Base-by-base conservation (phyloP, 2,797 vertebrate species). In the Lerista edwardsae region DNA sequence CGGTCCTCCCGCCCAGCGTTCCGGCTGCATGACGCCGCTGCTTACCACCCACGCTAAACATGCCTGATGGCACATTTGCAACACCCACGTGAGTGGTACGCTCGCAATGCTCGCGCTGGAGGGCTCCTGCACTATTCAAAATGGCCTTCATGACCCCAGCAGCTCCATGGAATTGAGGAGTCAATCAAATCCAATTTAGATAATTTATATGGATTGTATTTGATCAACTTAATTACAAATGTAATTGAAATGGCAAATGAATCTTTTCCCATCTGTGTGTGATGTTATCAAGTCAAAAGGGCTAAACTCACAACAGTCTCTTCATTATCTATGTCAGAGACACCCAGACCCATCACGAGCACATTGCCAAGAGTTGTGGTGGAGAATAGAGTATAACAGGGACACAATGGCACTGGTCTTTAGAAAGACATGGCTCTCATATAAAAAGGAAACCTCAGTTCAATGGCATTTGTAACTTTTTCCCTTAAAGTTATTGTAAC, bases 241-340 rank as follows among this genome's bases (percentile, higher is more conserved):
- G 69, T 11, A 83, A 19, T 62, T 84, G 62, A 91, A 88, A 86
- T 82, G 84, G 55, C 67, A 87, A 82, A 23, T 12, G 86, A 91
- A 90, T 15, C 27, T 75, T 84, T 73, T 41, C 77, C 10, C 65
- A 39, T n/a, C 25, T 75, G 6, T 29, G 5, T 72, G 75, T 65
- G 23, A 88, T 76, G 7, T 6, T 75, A 79, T 74, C 64, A 76
- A 0, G 2, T 59, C 29, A 84, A 81, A 85, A 71, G 3, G 80
- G 41, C 15, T 29, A 64, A 74, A 65, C 41, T 72, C 59, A 82
- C 10, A 82, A 64, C 71, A 44, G 34, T 64, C 72, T 75, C 71
- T 82, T 82, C 10, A 59, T 51, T 82, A 36, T 75, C n/a, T 31
- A 19, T 82, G 59, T 82, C 69, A 82, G 39, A 44, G 15, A 65